These are phyloP conservation scores for Hyppa rectilinea DNA, from an alignment of 2,888 invertebrate species.

Conservation along the genomic window DNA sequence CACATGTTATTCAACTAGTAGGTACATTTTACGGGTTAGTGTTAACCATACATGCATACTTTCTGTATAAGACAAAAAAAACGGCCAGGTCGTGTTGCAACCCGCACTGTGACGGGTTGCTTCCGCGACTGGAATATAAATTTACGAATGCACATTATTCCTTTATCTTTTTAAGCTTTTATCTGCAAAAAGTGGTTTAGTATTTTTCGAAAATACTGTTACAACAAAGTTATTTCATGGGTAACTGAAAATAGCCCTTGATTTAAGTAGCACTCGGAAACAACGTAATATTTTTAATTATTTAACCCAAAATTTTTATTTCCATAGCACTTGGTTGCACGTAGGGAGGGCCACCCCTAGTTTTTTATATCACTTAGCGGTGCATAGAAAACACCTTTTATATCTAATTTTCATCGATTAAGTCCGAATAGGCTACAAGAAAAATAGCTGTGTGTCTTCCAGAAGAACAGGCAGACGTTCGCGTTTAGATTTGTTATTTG, in stretches of 20 bases:
- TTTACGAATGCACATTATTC: background rate
- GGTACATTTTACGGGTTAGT: slow-evolving; percentile 16
- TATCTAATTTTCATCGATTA: background rate
- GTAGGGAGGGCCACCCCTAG: background rate
- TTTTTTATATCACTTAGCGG: background rate
- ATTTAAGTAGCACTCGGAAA: background rate
- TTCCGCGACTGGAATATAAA: background rate
- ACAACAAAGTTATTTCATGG: background rate
- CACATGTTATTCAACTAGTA: slow-evolving; percentile 54
- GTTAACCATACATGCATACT: slow-evolving; percentile 2
- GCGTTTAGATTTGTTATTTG: no score
- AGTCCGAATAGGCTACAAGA: background rate
- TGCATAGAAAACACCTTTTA: background rate
- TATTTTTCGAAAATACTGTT: no score
- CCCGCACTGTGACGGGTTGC: background rate
- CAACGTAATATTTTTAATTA: background rate
- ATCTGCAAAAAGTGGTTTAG: background rate
- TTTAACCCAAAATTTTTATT: background rate
- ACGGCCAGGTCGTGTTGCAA: background rate
- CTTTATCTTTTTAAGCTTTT: no score
- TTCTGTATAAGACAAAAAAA: background rate
- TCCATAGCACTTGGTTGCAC: background rate
- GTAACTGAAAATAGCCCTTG: background rate
- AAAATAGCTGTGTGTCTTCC: background rate
- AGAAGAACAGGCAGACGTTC: background rate